Percentiles rank a stretch among this genome's conserved stretches.
phyloP scores from a whole-genome alignment of 2,888 invertebrate genomes.

The Meiosimyza platycephala region DNA sequence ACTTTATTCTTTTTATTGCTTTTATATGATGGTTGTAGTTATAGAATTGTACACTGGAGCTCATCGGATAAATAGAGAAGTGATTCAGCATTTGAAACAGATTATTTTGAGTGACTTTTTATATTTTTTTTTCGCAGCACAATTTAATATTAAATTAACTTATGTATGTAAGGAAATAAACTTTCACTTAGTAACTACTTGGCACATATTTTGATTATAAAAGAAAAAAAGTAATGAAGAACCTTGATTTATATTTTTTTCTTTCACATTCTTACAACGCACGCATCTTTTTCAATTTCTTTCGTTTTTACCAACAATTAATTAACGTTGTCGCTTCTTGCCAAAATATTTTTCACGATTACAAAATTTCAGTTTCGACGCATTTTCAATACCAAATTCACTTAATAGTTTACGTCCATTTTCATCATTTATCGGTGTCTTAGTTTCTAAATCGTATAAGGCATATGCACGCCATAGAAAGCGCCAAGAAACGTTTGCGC shows the following conservation, averaged over 20 bases:
- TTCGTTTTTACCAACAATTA: not conserved
- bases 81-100: no score
- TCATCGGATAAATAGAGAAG: no score
- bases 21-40: not conserved
- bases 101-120: no score
- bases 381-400: constrained; percentile 78
- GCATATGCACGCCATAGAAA: constrained; percentile 64
- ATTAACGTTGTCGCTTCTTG: constrained; percentile 53
- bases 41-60: not conserved
- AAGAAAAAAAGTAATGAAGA: no score
- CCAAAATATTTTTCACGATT: constrained; percentile 70
- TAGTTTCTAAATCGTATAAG: constrained; percentile 65
- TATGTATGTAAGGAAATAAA: no score
- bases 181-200: no score
- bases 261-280: not conserved
- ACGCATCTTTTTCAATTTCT: not conserved
- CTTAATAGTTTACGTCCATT: constrained; percentile 74
- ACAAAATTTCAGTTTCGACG: constrained; percentile 77
- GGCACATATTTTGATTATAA: no score
- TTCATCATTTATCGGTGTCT: constrained; percentile 67
- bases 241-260: not conserved
- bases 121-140: no score
- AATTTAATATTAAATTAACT: not conserved
- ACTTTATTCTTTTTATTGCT: constrained; percentile 14
- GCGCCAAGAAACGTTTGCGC: constrained; percentile 62